A percentile compares a stretch with the other conserved stretches of the same genome.
Evolutionary conservation across 2,113 vertebrate species (phyloP).

Genomic region (Motacilla alba): DNA sequence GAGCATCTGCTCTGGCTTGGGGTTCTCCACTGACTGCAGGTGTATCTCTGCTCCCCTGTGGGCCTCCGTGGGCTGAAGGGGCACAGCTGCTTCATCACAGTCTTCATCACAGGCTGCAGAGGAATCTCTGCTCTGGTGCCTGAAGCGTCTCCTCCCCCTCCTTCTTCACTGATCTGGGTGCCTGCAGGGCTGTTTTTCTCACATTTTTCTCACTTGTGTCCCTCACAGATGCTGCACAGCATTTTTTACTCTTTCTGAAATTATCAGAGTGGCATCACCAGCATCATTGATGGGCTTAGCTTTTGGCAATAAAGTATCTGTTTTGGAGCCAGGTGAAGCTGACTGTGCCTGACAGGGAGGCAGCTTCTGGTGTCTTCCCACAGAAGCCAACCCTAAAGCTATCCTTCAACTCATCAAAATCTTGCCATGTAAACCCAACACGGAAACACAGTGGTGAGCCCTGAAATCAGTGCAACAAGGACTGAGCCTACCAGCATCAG

Average conservation of each 20-base stretch:
- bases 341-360: accelerated
- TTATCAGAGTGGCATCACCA: not conserved
- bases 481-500: not conserved
- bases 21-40: not conserved
- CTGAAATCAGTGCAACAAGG: not conserved
- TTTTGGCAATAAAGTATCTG: not conserved
- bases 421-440: not conserved
- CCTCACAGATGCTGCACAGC: not conserved
- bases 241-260: not conserved
- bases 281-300: not conserved
- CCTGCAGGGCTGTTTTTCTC: not conserved
- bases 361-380: not conserved
- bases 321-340: not conserved
- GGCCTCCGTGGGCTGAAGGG: not conserved
- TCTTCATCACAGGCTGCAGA: not conserved
- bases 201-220: not conserved
- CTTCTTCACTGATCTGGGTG: not conserved
- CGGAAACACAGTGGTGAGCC: not conserved
- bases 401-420: not conserved
- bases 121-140: no score
- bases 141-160: not conserved
- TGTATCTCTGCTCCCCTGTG: not conserved
- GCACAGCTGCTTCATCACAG: not conserved
- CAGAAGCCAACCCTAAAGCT: not conserved
- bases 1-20: not conserved